phyloP scores from a whole-genome alignment of 2,113 vertebrate genomes.

The Marmota monax region DNA sequence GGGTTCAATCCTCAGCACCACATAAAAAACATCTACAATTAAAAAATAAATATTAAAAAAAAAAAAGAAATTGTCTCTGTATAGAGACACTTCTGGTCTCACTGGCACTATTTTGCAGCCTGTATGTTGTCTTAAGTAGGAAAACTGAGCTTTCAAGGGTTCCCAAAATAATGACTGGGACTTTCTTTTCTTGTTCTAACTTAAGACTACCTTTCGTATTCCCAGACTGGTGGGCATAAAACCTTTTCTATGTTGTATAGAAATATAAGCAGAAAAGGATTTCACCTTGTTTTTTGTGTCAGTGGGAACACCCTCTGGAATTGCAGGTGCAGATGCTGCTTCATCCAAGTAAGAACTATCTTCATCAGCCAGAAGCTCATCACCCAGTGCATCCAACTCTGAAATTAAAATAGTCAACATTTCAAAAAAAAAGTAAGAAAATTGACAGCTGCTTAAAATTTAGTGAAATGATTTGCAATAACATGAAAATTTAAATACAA shows the following conservation, averaged over 20 bases:
- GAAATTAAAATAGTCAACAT: constrained; percentile 74
- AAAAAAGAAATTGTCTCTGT: background rate
- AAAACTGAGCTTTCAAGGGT: constrained; percentile 51
- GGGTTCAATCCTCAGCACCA: too few relatives aligned
- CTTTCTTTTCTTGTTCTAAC: background rate
- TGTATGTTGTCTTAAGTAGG: background rate
- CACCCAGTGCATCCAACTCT: constrained; percentile 97
- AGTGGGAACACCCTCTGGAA: constrained; percentile 95
- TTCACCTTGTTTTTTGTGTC: constrained; percentile 95
- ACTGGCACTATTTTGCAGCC: background rate
- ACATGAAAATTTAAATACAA: constrained; percentile 37
- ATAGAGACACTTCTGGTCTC: background rate
- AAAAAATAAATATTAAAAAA: too few relatives aligned
- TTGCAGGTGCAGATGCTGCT: constrained; percentile 94
- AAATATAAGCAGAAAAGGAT: constrained; percentile 48
- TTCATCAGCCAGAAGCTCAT: constrained; percentile 96
- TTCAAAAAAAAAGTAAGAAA: constrained; percentile 52
- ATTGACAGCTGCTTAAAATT: constrained; percentile 23
- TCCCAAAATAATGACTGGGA: constrained; percentile 39
- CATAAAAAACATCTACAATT: too few relatives aligned
- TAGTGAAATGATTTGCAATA: constrained; percentile 2
- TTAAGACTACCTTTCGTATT: constrained; percentile 8
- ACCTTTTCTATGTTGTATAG: background rate
- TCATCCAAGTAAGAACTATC: constrained; percentile 98
- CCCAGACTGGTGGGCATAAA: constrained; percentile 44